Evolutionary conservation across 1,140 invertebrate genomes (phyloP).

Genomic region (Procambarus clarkii): DNA sequence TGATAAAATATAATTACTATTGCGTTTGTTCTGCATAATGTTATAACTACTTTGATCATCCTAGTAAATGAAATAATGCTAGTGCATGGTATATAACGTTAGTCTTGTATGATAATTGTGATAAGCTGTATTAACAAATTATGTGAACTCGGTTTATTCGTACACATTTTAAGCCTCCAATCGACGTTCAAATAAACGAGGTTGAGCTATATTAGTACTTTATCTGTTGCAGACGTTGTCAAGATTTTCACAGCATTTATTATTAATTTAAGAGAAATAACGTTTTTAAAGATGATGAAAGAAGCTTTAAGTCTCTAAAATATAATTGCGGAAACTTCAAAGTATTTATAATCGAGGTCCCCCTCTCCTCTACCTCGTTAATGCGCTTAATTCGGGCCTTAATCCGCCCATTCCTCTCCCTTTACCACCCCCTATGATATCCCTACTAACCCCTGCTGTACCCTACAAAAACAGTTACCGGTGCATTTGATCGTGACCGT

Average conservation of each 20-base stretch:
- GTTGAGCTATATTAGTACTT: background rate
- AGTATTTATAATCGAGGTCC: background rate
- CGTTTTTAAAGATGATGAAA: too few species aligned
- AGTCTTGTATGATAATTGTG: too few species aligned
- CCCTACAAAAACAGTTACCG: background rate
- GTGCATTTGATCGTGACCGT: background rate
- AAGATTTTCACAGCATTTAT: too few species aligned
- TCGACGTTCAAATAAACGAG: conserved; percentile 32
- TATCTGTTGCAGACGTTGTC: background rate
- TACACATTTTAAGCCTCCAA: background rate
- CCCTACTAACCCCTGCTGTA: background rate
- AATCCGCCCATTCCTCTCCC: background rate
- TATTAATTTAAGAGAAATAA: too few species aligned
- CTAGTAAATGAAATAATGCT: too few species aligned
- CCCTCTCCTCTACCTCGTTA: conserved; percentile 33
- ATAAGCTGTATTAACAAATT: background rate
- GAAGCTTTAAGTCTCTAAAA: too few species aligned
- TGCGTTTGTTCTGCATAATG: too few species aligned
- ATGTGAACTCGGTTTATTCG: background rate
- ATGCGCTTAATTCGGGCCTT: conserved; percentile 35
- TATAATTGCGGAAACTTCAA: too few species aligned
- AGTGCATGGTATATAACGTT: too few species aligned
- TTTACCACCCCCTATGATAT: background rate
- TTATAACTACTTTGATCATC: too few species aligned
- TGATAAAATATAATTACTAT: background rate